Evolutionary conservation across 2,888 invertebrate species (phyloP).

Genomic region (Cantharis rufa): DNA sequence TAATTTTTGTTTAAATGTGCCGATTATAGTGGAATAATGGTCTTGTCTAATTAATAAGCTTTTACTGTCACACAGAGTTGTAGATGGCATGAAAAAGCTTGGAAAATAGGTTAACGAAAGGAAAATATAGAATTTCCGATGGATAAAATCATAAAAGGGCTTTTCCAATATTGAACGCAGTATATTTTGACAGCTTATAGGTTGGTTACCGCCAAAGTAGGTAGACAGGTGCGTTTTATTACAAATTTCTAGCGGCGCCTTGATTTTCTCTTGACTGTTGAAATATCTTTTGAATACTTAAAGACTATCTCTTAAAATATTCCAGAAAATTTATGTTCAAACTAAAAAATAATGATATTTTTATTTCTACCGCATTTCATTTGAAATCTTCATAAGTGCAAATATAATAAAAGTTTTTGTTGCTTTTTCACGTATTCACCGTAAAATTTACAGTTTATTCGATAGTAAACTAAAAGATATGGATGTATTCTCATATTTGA

Average conservation of each 20-base stretch:
- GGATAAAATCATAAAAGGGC: slow-evolving; percentile 38
- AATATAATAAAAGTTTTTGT: slow-evolving; percentile 5
- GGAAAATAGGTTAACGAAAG: slow-evolving; percentile 11
- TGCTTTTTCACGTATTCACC: background rate
- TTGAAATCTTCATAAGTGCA: slow-evolving; percentile 8
- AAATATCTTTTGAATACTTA: slow-evolving; percentile 20
- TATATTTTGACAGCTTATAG: slow-evolving; percentile 45
- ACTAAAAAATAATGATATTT: slow-evolving; percentile 8
- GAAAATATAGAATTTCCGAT: slow-evolving; percentile 20
- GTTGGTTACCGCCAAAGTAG: slow-evolving; percentile 44
- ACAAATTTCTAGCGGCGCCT: slow-evolving; percentile 35
- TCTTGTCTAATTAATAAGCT: background rate
- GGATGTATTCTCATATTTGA: background rate
- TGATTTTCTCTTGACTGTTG: slow-evolving; percentile 19
- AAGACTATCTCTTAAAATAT: slow-evolving; percentile 10
- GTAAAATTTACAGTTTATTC: background rate
- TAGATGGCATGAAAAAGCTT: background rate
- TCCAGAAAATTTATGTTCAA: slow-evolving; percentile 1
- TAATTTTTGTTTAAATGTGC: background rate
- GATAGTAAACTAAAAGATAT: background rate
- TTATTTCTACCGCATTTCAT: slow-evolving; percentile 2
- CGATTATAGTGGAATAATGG: background rate
- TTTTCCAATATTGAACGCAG: slow-evolving; percentile 37
- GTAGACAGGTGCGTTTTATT: slow-evolving; percentile 46
- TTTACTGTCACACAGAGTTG: background rate